Conservation (phyloP, 2,113 vertebrate genomes). For the Tragelaphus buxtoni region DNA sequence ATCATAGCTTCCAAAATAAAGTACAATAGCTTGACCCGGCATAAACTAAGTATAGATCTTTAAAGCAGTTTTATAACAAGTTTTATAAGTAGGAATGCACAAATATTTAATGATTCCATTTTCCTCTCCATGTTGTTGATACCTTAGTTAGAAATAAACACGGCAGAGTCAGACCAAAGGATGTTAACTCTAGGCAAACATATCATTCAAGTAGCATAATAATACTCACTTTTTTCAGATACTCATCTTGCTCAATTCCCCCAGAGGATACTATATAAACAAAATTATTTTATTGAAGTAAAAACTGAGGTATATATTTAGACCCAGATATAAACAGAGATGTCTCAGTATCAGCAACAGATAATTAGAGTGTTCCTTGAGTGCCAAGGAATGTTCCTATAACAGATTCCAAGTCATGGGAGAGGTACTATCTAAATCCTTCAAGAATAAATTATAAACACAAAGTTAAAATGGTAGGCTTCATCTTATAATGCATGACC, state of each 20-base stretch:
- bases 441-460: not conserved
- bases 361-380: not conserved
- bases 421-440: not conserved
- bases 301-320: constrained; percentile 20
- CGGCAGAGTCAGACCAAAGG: not conserved
- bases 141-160: constrained; percentile 15
- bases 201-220: not conserved
- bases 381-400: not conserved
- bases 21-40: not conserved
- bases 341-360: not conserved
- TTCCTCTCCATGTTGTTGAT: not conserved
- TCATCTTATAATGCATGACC: not conserved
- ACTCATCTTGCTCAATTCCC: not conserved
- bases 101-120: constrained; percentile 32
- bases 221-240: constrained; percentile 3
- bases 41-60: not conserved
- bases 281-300: not conserved
- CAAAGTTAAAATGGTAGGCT: not conserved
- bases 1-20: not conserved
- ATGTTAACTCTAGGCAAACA: not conserved
- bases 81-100: not conserved
- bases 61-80: not conserved
- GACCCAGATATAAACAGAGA: constrained; percentile 12
- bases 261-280: not conserved
- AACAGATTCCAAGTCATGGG: not conserved